Percentiles rank a stretch among this genome's conserved stretches.
These are phyloP conservation scores for Emberiza fucata DNA, from an alignment of 2,113 vertebrate genomes.

Conservation along the genomic window DNA sequence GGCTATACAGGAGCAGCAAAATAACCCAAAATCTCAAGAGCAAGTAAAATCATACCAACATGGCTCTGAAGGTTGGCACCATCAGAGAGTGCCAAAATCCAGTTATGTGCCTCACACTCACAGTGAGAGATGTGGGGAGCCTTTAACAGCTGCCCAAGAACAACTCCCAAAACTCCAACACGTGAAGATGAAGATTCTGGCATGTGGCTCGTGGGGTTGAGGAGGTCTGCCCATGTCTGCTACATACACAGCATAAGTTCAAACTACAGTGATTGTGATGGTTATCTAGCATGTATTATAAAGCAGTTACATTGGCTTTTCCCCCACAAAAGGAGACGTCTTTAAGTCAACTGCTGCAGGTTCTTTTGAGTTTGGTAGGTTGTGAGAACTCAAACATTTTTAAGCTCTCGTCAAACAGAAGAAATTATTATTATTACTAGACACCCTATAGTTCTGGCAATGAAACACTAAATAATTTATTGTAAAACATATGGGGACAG, in stretches of 20 bases:
- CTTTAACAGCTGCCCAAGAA: background rate
- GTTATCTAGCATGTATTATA: background rate
- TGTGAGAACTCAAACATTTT: background rate
- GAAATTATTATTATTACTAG: background rate
- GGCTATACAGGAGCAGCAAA: background rate
- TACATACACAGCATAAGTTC: background rate
- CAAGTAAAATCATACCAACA: background rate
- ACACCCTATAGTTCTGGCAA: background rate
- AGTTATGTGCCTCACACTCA: background rate
- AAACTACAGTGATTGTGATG: background rate
- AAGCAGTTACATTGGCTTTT: background rate
- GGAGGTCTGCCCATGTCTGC: background rate
- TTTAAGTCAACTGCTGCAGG: background rate
- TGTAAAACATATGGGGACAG: background rate
- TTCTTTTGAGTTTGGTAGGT: background rate
- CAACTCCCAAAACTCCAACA: accelerated
- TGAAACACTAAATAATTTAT: slow-evolving; percentile 10
- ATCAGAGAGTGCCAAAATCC: background rate
- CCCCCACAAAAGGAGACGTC: background rate
- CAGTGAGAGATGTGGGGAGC: background rate
- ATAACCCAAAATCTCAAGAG: background rate
- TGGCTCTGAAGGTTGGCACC: background rate
- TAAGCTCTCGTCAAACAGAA: background rate
- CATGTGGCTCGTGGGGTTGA: accelerated
- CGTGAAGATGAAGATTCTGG: background rate